These are phyloP conservation scores for Nomada fucata DNA, from an alignment of 2,888 invertebrate species.

Conservation along the genomic window DNA sequence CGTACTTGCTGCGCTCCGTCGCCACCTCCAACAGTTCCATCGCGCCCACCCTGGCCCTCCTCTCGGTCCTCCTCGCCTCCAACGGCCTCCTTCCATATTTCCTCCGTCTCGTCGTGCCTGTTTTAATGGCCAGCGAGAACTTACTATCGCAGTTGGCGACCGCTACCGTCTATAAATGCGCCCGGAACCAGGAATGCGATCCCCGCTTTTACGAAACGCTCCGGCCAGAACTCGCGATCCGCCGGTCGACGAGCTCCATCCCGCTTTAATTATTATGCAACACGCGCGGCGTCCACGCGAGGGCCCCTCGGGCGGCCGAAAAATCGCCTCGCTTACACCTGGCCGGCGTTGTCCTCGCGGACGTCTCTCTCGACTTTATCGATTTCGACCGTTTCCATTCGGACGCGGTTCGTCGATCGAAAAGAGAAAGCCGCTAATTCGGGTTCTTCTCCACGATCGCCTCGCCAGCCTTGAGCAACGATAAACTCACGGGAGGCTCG, in stretches of 20 bases:
- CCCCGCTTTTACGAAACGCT: constrained; percentile 17
- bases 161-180: constrained; percentile 29
- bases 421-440: too few relatives aligned
- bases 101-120: constrained; percentile 56
- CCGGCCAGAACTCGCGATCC: constrained; percentile 3
- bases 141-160: constrained; percentile 51
- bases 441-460: too few relatives aligned
- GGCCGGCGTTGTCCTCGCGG: background rate
- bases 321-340: constrained; percentile 18
- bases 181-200: constrained; percentile 28
- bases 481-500: too few relatives aligned
- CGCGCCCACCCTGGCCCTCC: constrained; percentile 34
- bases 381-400: background rate
- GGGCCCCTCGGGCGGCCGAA: background rate
- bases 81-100: constrained; percentile 36
- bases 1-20: constrained; percentile 23
- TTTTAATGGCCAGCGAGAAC: constrained; percentile 70
- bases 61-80: constrained; percentile 27
- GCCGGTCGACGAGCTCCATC: background rate
- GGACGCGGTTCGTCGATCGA: too few relatives aligned
- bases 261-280: constrained; percentile 37
- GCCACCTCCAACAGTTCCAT: constrained; percentile 44
- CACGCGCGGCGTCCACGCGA: background rate
- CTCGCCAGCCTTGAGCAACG: too few relatives aligned
- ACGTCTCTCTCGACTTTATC: background rate